These are phyloP conservation scores for Struthio camelus DNA, from an alignment of 2,113 vertebrate genomes.

Conservation along the genomic window DNA sequence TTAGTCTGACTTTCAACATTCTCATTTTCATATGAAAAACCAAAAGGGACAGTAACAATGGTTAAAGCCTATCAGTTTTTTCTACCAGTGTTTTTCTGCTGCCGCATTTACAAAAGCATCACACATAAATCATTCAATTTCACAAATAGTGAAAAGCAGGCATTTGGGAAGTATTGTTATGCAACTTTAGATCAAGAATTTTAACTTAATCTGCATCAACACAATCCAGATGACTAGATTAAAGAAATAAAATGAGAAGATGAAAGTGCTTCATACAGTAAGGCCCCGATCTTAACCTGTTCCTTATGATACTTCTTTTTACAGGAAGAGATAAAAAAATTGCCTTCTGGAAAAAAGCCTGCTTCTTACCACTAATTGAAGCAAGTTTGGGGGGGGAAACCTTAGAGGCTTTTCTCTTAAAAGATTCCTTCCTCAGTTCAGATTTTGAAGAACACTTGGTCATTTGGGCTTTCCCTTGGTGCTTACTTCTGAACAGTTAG, in stretches of 20 bases:
- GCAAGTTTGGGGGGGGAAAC: background rate
- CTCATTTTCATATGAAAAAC: background rate
- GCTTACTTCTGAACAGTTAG: background rate
- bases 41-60: background rate
- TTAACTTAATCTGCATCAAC: background rate
- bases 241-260: background rate
- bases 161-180: background rate
- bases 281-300: background rate
- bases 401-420: background rate
- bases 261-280: background rate
- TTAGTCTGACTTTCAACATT: background rate
- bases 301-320: background rate
- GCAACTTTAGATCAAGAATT: background rate
- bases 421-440: background rate
- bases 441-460: background rate
- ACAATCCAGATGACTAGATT: background rate
- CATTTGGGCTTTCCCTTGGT: background rate
- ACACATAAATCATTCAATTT: background rate
- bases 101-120: background rate
- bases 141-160: background rate
- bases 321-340: background rate
- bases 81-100: background rate
- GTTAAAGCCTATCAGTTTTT: background rate
- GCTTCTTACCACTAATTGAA: background rate
- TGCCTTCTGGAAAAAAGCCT: background rate